Percentiles rank a stretch among this genome's conserved stretches.
phyloP scores from a whole-genome alignment of 2,888 invertebrate genomes.

The Clostera curtula region DNA sequence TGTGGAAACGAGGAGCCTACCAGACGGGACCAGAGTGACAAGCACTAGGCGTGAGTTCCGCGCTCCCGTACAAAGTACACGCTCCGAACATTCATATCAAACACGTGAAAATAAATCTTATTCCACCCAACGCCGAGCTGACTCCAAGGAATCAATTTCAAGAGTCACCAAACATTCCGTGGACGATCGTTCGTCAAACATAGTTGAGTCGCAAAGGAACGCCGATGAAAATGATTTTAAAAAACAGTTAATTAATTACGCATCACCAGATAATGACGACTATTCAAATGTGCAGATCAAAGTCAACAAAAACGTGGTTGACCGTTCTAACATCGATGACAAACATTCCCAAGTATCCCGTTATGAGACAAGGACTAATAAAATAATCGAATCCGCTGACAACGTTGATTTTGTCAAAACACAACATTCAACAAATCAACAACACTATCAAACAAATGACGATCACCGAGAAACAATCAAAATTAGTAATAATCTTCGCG shows the following conservation, averaged over 20 bases:
- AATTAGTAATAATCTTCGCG: no score
- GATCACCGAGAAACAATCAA: conserved; percentile 11
- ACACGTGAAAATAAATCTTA: conserved; percentile 43
- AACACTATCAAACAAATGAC: conserved; percentile 22
- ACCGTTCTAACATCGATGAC: conserved; percentile 7
- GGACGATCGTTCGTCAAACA: conserved; percentile 33
- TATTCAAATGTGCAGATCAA: conserved; percentile 18
- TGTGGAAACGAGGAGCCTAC: conserved; percentile 78
- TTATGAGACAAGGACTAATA: conserved; percentile 4
- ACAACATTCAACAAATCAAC: conserved; percentile 15
- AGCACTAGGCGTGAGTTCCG: conserved; percentile 79
- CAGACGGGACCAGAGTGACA: conserved; percentile 80
- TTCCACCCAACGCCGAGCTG: conserved; percentile 38
- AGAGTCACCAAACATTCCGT: conserved; percentile 33
- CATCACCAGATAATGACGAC: conserved; percentile 22
- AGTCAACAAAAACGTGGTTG: conserved; percentile 7
- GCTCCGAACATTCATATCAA: conserved; percentile 47
- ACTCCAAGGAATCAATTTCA: conserved; percentile 37
- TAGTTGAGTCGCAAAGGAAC: conserved; percentile 52
- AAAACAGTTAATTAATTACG: conserved; percentile 28
- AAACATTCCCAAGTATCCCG: conserved; percentile 1
- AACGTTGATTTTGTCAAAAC: conserved; percentile 19
- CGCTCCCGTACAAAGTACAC: conserved; percentile 47
- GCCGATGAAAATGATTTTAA: conserved; percentile 50
- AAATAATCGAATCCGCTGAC: conserved; percentile 20